These are phyloP conservation scores for Cantharis rufa DNA, from an alignment of 2,888 invertebrate genomes.

Conservation along the genomic window DNA sequence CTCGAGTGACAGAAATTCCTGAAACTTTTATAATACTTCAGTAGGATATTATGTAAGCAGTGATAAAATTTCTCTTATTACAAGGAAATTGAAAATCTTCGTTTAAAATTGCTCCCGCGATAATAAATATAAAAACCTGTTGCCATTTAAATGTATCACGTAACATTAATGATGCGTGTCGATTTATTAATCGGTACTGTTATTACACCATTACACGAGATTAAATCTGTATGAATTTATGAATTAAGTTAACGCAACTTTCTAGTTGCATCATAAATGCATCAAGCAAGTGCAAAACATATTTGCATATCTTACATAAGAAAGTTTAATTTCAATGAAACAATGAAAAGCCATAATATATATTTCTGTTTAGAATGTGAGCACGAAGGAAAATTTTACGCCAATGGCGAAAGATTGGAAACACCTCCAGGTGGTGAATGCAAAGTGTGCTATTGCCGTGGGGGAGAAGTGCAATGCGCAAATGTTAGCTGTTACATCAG, in stretches of 20 bases:
- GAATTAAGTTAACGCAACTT: constrained; percentile 7
- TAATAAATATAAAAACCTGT: background rate
- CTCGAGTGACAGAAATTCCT: too few species aligned
- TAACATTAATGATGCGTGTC: background rate
- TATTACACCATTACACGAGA: background rate
- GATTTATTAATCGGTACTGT: background rate
- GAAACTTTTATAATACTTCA: too few species aligned
- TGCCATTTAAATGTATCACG: background rate
- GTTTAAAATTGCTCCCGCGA: background rate
- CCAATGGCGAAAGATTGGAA: constrained; percentile 73
- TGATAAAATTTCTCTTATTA: background rate
- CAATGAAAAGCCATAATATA: background rate
- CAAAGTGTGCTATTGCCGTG: constrained; percentile 80
- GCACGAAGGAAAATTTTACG: constrained; percentile 73
- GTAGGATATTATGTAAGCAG: too few species aligned
- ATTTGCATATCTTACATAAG: constrained; percentile 17
- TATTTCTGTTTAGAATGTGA: constrained; percentile 66
- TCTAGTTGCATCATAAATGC: constrained; percentile 19
- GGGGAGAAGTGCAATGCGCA: constrained; percentile 78
- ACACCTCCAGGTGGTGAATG: constrained; percentile 74
- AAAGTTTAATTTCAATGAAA: background rate
- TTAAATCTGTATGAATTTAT: background rate
- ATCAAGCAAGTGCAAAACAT: constrained; percentile 10
- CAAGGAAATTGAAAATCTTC: background rate
- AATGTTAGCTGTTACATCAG: constrained; percentile 76